Evolutionary conservation across 2,888 invertebrate genomes (phyloP).

Genomic region (Deroplatys truncata): DNA sequence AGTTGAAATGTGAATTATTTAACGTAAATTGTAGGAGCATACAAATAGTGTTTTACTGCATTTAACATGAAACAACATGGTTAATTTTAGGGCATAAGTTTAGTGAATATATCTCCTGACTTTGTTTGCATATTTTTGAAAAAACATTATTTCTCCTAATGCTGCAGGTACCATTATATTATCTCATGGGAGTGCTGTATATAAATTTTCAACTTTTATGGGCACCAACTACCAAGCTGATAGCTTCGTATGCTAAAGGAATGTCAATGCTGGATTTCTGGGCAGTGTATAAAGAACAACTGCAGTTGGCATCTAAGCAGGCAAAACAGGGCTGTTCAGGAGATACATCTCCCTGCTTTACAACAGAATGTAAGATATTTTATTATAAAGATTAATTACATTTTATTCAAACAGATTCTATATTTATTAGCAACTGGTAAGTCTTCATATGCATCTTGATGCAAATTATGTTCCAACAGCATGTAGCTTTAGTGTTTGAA

Average conservation of each 20-base stretch:
- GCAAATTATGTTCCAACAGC: too few species aligned
- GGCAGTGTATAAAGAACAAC: conserved; percentile 60
- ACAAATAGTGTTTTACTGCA: too few species aligned
- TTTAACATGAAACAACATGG: too few species aligned
- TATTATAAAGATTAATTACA: too few species aligned
- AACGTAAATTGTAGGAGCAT: too few species aligned
- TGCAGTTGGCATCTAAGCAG: conserved; percentile 39
- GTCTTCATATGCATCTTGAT: too few species aligned
- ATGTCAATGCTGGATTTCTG: conserved; percentile 64
- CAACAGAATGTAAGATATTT: not conserved
- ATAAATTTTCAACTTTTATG: conserved; percentile 86
- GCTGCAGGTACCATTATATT: conserved; percentile 61
- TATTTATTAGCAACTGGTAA: too few species aligned
- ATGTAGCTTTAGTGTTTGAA: too few species aligned
- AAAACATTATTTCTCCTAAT: not conserved
- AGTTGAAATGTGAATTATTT: too few species aligned
- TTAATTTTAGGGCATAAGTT: too few species aligned
- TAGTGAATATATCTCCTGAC: not conserved
- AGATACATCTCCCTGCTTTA: not conserved
- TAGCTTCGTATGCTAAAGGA: conserved; percentile 67
- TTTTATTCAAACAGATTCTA: too few species aligned
- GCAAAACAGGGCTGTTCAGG: not conserved
- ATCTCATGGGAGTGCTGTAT: conserved; percentile 76
- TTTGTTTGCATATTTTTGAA: conserved; percentile 1
- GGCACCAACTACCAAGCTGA: conserved; percentile 74